These are phyloP conservation scores for Amphipyra tragopoginis DNA, from an alignment of 2,888 invertebrate genomes.

Conservation along the genomic window DNA sequence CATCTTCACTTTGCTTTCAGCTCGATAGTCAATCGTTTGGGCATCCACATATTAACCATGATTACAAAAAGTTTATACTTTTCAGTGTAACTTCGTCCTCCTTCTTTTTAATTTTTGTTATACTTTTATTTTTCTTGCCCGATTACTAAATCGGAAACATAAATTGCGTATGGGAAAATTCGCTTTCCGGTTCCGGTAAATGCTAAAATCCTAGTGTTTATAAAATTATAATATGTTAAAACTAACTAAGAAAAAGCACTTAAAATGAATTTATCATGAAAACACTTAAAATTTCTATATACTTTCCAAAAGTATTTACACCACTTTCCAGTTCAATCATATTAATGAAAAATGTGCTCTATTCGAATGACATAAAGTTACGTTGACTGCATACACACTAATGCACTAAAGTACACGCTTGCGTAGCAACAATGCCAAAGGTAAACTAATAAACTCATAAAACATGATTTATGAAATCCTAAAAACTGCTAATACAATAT, in stretches of 20 bases:
- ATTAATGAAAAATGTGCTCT: background rate
- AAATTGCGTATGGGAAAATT: constrained; percentile 20
- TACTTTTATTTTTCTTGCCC: background rate
- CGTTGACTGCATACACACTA: constrained; percentile 2
- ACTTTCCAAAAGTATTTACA: background rate
- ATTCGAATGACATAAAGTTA: background rate
- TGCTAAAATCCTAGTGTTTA: background rate
- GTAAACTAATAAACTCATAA: constrained; percentile 13
- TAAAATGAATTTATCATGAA: background rate
- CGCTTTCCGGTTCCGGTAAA: constrained; percentile 52
- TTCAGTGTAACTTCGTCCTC: too few species aligned
- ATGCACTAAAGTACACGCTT: constrained; percentile 21
- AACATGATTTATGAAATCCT: constrained; percentile 2
- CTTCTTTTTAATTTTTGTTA: background rate
- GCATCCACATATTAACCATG: too few species aligned
- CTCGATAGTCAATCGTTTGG: too few species aligned
- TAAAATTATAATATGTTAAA: background rate
- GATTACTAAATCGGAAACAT: constrained; percentile 30
- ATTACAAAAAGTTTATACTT: too few species aligned
- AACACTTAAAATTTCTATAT: background rate
- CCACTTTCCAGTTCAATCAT: too few species aligned
- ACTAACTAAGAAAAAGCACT: background rate
- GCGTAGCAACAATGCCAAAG: constrained; percentile 52
- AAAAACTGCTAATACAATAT: background rate
- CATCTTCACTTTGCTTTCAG: too few species aligned